Evolutionary conservation across 2,113 vertebrate species (phyloP), one percentile per base, ranked within the genome.

Genomic region (Oncorhynchus clarkii): DNA sequence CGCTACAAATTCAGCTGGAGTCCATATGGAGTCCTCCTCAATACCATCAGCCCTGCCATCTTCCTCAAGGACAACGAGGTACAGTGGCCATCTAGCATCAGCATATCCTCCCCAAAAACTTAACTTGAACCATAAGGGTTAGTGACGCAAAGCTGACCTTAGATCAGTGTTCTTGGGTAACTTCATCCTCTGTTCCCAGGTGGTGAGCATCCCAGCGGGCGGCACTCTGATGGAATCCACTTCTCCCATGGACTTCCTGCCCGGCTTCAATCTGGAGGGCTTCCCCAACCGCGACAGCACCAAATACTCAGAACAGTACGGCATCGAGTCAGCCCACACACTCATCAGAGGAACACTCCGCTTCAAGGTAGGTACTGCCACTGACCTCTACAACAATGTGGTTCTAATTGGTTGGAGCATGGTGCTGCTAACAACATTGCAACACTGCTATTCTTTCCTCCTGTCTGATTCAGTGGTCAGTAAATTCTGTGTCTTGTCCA

Each of bases 1-100:
- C 93, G 96, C 74, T 99, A 99, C 90, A 99, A 98, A 90, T 99
- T 99, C 90, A 99, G 97, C 91, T 99, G 98, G 98, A 98, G 95
- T 87, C 98, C 98, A 0, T 92, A 95, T 29, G 95, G 95, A 39
- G 98, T 98, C 71, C 87, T 99, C 66, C 89, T 96, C 78, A 98
- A 96, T 86, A 95, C 95, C n/a, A 80, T 97, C 89, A 96, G 93
- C 70, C 90, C 96, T 0, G 97, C 97, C 72, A 80, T 93, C 0
- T 99, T 96, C 80, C 91, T 95, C 72, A 94, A 91, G 82, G 90
- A 97, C 69, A 93, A 94, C 85, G 80, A 97, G 95, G 97, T 99
- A 83, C 84, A 12, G 72, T 78, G 51, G 39, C 51, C 65, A 22
- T 11, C 18, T 26, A 34, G 26, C 51, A 20, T 67, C 34, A 34